Base-by-base conservation (phyloP, 2,113 vertebrate genomes). In the Mixornis gularis region DNA sequence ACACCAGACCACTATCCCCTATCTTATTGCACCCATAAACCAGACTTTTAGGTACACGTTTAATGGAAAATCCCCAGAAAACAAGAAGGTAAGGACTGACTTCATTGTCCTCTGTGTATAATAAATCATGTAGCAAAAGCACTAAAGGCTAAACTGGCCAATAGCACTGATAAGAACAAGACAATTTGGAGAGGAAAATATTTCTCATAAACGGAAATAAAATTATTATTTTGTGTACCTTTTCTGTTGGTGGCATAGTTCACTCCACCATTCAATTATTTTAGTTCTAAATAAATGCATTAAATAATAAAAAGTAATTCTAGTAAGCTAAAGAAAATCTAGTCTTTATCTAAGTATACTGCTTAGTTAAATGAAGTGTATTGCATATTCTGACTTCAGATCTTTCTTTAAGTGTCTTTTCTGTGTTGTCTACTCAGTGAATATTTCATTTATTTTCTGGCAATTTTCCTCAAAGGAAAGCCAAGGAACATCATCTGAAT, bases 401-500 rank as follows among this genome's bases (percentile, higher is more conserved):
- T 41, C 71, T 92, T 93, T 91, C 41, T 59, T 62, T 43, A 56
- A 85, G 29, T 79, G 20, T 87, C 30, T 89, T 48, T 87, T 80
- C 91, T 90, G 43, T 49, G 30, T 82, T 92, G 74, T 90, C 94
- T 71, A 93, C 62, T 93, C 60, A 78, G 40, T 79, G 73, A 89
- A 82, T 90, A 59, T 34, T 79, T 95, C 27, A 86, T 86, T 96
- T 92, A 71, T 94, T 96, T 96, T 84, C 85, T 95, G 86, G 89
- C 53, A 96, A 56, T 72, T 80, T 86, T 70, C 89, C 89, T 84
- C 63, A 96, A 88, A 84, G 53, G 70, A 92, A 93, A 95, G 83
- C 85, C 79, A 96, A 94, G 71, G 76, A 95, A 56, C 56, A 93
- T 92, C 48, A 87, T 95, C 85, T 96, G 94, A 95, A 93, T 84